Conservation (phyloP, 2,113 vertebrate species). For the Amblyopsis rosae region DNA sequence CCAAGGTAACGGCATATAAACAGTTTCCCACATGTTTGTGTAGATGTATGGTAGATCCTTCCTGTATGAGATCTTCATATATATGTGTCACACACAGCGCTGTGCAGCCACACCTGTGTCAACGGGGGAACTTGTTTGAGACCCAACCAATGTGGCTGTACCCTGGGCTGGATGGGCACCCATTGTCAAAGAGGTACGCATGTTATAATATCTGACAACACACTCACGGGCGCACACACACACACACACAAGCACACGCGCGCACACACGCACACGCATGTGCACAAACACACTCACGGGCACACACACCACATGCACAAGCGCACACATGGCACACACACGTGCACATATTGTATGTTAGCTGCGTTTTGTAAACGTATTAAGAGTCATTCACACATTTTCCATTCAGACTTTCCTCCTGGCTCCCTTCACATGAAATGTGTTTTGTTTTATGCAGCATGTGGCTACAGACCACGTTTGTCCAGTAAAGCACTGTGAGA, state of each 20-base stretch:
- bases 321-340: neutral
- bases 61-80: neutral
- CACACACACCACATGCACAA: neutral
- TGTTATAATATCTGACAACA: too few species aligned
- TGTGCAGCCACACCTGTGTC: conserved; percentile 80
- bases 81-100: conserved; percentile 61
- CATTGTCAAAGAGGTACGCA: conserved; percentile 84
- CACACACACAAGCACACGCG: too few species aligned
- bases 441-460: too few species aligned
- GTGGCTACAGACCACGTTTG: neutral
- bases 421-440: too few species aligned
- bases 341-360: neutral
- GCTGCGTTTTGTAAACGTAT: neutral
- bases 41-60: neutral
- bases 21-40: neutral
- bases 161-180: conserved; percentile 79
- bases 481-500: neutral
- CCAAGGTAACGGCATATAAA: conserved; percentile 75
- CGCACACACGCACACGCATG: too few species aligned
- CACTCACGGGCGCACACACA: too few species aligned
- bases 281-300: neutral
- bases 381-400: neutral
- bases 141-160: conserved; percentile 82
- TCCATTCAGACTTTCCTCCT: neutral
- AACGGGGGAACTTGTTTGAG: conserved; percentile 83